phyloP scores from a whole-genome alignment of 92 coral and sea anemone species.

The Parazoanthus darwini region DNA sequence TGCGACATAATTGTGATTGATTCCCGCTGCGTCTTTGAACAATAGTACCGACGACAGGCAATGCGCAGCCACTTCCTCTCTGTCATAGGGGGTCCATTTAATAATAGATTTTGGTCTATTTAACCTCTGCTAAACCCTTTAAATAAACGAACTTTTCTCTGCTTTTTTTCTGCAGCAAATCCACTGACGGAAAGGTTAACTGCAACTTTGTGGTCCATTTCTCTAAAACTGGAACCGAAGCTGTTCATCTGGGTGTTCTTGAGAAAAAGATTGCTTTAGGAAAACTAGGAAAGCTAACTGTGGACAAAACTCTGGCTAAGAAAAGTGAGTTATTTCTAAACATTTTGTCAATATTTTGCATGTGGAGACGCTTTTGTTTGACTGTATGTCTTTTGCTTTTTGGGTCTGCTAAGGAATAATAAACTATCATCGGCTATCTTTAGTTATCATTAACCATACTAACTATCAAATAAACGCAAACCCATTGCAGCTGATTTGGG shows the following conservation, averaged over 20 bases:
- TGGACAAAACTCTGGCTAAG: slow-evolving; percentile 12
- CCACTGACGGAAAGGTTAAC: slow-evolving; percentile 24
- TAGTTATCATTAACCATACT: too few relatives aligned
- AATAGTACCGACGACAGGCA: too few relatives aligned
- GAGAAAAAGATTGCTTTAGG: slow-evolving; percentile 14
- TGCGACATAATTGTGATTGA: too few relatives aligned
- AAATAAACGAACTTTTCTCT: not conserved
- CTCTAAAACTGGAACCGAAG: slow-evolving; percentile 11
- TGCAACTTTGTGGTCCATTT: slow-evolving; percentile 19
- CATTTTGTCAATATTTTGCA: not conserved
- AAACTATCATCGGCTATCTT: too few relatives aligned
- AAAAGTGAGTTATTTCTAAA: slow-evolving; percentile 3
- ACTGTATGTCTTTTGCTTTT: not conserved
- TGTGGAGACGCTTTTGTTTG: not conserved
- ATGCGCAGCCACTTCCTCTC: too few relatives aligned
- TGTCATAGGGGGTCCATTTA: too few relatives aligned
- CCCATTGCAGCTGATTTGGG: too few relatives aligned
- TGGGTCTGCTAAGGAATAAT: too few relatives aligned
- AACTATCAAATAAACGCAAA: too few relatives aligned
- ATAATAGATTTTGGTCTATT: too few relatives aligned
- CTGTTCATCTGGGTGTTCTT: not conserved
- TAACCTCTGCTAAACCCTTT: too few relatives aligned
- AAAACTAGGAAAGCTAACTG: slow-evolving; percentile 16
- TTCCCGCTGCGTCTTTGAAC: too few relatives aligned
- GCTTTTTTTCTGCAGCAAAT: not conserved